Base-by-base conservation (phyloP, 2,797 vertebrate genomes). In the Scolopax rusticola region DNA sequence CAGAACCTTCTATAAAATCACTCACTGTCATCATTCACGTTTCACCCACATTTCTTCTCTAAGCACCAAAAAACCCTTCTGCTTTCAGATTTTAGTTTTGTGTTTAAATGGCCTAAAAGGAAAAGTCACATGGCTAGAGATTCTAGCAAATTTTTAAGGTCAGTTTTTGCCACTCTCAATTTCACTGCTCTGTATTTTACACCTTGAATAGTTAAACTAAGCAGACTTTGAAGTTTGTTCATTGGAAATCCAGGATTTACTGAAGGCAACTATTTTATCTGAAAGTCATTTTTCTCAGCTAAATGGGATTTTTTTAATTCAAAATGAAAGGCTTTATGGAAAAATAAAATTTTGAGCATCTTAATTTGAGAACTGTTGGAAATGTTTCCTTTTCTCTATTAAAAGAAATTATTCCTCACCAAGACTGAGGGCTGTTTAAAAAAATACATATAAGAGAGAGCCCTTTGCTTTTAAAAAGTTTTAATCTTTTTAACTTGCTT, bases 1-100 rank as follows among this genome's bases (percentile, higher is more conserved):
- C 80, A 88, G 90, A 83, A 93, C 71, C 95, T 86, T 85, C 94
- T 92, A 8, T 51, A 81, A 78, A 93, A 93, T 92, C 91, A 51
- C 45, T 69, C 69, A 25, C 59, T 87, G 67, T 81, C 93, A 93
- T 93, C 79, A 50, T 68, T 93, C 77, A 78, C 67, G 43, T 65
- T 93, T 94, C 81, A 74, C 81, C 89, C 63, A 9, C 47, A 3
- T 89, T 95, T 92, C 85, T 82, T 90, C 85, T 80, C 65, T 16
- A 38, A 82, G 70, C 32, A 30, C 41, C 33, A 81, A 71, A 89
- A 87, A 94, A 71, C n/a, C 25, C 53, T 94, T 67, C 71, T 87
- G 77, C 84, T 93, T 69, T 69, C 23, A 1, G 21, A 76, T 65
- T 76, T 75, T 13, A 43, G 60, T 40, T 18, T 4, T 4, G 19